Percentiles rank a stretch among this genome's conserved stretches.
Evolutionary conservation across 92 coral and sea anemone species (phyloP).

Genomic region (Plumapathes pennacea): DNA sequence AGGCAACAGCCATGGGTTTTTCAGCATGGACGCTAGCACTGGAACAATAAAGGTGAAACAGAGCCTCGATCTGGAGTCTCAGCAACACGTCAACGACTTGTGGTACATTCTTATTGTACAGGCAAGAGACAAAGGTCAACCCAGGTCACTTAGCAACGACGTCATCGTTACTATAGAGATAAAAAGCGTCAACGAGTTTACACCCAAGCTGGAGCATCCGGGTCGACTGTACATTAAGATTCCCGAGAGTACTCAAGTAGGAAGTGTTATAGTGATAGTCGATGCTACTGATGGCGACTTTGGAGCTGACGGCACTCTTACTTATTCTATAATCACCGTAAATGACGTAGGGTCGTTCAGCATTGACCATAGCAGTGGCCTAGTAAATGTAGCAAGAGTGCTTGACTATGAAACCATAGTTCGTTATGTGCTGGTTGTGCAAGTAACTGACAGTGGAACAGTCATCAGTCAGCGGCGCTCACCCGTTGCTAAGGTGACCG

Average conservation of each 20-base stretch:
- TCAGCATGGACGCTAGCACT: constrained; percentile 45
- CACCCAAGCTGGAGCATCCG: constrained; percentile 58
- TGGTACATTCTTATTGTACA: constrained; percentile 60
- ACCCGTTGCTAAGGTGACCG: constrained; percentile 53
- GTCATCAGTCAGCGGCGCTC: constrained; percentile 35
- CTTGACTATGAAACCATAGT: constrained; percentile 62
- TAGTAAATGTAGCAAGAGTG: constrained; percentile 40
- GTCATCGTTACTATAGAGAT: constrained; percentile 71
- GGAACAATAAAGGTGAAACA: constrained; percentile 57
- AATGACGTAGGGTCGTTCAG: constrained; percentile 58
- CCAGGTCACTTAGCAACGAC: constrained; percentile 48
- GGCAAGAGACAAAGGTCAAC: constrained; percentile 70
- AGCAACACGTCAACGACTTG: constrained; percentile 69
- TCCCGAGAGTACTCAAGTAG: constrained; percentile 26
- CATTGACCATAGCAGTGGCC: constrained; percentile 61
- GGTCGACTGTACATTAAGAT: constrained; percentile 38
- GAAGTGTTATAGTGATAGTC: constrained; percentile 29
- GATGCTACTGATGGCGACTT: constrained; percentile 79
- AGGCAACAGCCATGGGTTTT: constrained; percentile 67
- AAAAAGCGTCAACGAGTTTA: constrained; percentile 72
- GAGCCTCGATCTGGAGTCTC: constrained; percentile 79
- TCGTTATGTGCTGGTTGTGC: constrained; percentile 49
- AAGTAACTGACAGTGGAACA: constrained; percentile 50
- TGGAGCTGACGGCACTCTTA: constrained; percentile 67
- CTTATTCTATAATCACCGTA: constrained; percentile 46